Conservation (phyloP, 2,888 invertebrate species). For the Biston stratarius region DNA sequence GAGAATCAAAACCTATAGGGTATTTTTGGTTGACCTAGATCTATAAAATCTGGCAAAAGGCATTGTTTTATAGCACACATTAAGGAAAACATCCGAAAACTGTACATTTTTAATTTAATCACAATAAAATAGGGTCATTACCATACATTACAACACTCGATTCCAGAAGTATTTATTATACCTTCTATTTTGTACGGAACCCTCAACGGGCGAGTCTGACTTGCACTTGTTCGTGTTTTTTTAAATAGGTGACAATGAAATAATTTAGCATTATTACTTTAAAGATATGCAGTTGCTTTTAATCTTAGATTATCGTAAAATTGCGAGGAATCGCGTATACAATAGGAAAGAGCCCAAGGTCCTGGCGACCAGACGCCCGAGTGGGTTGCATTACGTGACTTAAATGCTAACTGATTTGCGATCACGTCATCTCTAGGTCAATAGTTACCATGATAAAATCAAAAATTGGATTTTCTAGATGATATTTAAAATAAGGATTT, state of each 20-base stretch:
- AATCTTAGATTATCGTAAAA: constrained; percentile 60
- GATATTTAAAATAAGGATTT: not conserved
- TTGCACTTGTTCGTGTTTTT: too few relatives aligned
- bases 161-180: too few relatives aligned
- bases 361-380: constrained; percentile 56
- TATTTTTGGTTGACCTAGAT: too few relatives aligned
- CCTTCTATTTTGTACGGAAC: too few relatives aligned
- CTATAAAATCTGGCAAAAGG: too few relatives aligned
- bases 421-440: constrained; percentile 32
- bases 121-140: too few relatives aligned
- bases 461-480: not conserved
- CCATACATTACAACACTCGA: too few relatives aligned
- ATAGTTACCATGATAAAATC: constrained; percentile 4
- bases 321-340: constrained; percentile 63
- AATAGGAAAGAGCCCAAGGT: constrained; percentile 83
- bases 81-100: too few relatives aligned
- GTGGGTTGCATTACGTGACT: constrained; percentile 71
- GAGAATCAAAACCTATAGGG: too few relatives aligned
- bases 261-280: constrained; percentile 24
- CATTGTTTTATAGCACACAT: too few relatives aligned
- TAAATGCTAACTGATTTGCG: constrained; percentile 68
- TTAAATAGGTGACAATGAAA: constrained; percentile 5
- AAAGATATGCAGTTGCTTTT: constrained; percentile 42
- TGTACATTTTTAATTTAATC: too few relatives aligned
- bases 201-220: too few relatives aligned